Conservation (phyloP, 2,888 invertebrate genomes). For the Sipha maydis region DNA sequence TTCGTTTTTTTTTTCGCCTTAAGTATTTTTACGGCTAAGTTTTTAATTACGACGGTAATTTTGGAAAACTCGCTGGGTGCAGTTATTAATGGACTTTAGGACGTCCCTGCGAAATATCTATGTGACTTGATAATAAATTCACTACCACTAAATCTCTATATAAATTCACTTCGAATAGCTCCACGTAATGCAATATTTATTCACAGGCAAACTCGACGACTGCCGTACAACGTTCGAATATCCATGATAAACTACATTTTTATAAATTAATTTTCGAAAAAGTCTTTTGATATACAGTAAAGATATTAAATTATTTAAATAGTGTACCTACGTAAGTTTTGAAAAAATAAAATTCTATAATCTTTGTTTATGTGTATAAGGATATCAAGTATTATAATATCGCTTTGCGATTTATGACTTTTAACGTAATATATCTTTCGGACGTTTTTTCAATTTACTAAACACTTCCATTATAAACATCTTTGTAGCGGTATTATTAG, state of each 20-base stretch:
- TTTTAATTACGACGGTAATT: constrained; percentile 38
- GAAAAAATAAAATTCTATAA: constrained; percentile 13
- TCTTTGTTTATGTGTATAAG: constrained; percentile 28
- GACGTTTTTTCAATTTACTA: constrained; percentile 47
- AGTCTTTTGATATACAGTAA: neutral
- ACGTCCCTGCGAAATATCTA: neutral
- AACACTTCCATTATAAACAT: constrained; percentile 39
- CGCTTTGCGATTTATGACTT: constrained; percentile 28
- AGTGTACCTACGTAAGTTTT: neutral
- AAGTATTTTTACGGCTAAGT: neutral
- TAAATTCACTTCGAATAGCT: neutral
- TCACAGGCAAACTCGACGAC: neutral
- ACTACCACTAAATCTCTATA: neutral
- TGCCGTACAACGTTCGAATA: neutral
- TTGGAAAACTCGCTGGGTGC: neutral
- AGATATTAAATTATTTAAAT: constrained; percentile 20
- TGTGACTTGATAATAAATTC: neutral
- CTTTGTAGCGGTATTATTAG: neutral
- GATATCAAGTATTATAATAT: constrained; percentile 21
- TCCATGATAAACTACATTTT: neutral
- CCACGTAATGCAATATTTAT: constrained; percentile 1
- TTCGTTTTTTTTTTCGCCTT: constrained; percentile 7
- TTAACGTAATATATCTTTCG: constrained; percentile 34
- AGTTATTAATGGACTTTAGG: constrained; percentile 16
- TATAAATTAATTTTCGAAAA: constrained; percentile 1